These are phyloP conservation scores for Elmis aenea DNA, from an alignment of 2,888 invertebrate genomes.

Conservation along the genomic window DNA sequence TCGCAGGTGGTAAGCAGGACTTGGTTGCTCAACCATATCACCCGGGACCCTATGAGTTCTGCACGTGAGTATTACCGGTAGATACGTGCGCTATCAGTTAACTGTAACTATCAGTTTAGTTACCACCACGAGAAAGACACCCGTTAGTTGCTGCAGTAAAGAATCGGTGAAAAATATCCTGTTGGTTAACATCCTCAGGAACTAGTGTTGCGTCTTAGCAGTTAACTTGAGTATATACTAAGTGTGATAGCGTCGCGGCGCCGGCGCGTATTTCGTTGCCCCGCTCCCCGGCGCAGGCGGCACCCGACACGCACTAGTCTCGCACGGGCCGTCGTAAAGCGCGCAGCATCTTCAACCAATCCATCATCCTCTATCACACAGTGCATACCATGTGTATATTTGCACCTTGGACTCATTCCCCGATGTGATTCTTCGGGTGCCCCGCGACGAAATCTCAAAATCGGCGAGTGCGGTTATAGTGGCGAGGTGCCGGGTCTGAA, in stretches of 20 bases:
- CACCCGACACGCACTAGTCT: constrained; percentile 27
- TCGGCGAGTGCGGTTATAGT: constrained; percentile 14
- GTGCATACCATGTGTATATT: constrained; percentile 31
- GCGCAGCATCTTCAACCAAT: constrained; percentile 19
- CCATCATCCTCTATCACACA: constrained; percentile 22
- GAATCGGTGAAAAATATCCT: too few species aligned
- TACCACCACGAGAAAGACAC: too few species aligned
- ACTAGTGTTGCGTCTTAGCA: constrained; percentile 8
- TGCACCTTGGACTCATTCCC: constrained; percentile 20
- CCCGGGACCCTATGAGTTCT: too few species aligned
- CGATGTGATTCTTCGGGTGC: constrained; percentile 14
- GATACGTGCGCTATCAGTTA: neutral
- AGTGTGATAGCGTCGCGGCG: constrained; percentile 28
- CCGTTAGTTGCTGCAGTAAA: too few species aligned
- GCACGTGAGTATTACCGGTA: too few species aligned
- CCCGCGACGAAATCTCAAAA: constrained; percentile 11
- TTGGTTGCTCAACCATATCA: constrained; percentile 11
- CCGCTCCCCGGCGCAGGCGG: constrained; percentile 24
- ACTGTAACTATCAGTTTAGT: neutral
- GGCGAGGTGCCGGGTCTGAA: constrained; percentile 21
- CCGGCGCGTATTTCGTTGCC: constrained; percentile 26
- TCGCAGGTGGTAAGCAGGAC: constrained; percentile 17
- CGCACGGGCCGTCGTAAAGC: constrained; percentile 24
- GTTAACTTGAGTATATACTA: constrained; percentile 18
- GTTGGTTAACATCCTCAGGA: too few species aligned